Evolutionary conservation across 2,888 invertebrate genomes (phyloP), one percentile per base, ranked within the genome.

Genomic region (Tinea semifulvella): DNA sequence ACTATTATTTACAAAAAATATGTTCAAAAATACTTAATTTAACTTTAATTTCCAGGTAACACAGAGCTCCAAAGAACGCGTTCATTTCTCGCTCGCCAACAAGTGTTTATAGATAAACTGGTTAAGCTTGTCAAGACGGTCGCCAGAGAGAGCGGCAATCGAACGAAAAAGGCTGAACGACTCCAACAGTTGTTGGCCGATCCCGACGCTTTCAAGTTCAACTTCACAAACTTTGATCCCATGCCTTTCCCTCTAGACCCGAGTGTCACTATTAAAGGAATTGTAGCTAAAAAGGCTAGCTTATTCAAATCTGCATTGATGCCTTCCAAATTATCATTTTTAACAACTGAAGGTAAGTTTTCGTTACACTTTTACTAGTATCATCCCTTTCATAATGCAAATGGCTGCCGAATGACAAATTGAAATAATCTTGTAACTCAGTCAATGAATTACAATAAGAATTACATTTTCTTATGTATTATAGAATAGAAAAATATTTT

Each of bases 231-330:
- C 66, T 95, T 97, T 67, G 96, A 97, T 53, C 90, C 95, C 0
- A 87, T 98, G 61, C 95, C 96, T 0, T 91, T 98, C 58, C 98
- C 98, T 0, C 68, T 99, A 8, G 98, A 99, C 79, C 98, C 99
- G 0, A 91, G 88, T 53, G 88, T 97, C 17, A 87, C 85, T 45
- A 93, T 98, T 48, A 90, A 89, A 61, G 94, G 94, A 43, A 94
- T 98, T 31, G 84, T 94, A 43, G 88, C 96, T 0, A 90, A 93
- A 56, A 93, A 94, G 56, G 96, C 97, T 0, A 90, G 90, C 38
- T 83, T 99, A 1, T 99, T 98, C 75, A 98, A 98, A 68, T 98
- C 97, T 22, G 94, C 96, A 1, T 79, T 97, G 45, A 98, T 96
- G 95, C 99, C 99, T 2, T 93, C 94, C 10, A 86, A 85, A 62